Percentiles rank a stretch among this genome's conserved stretches.
These are phyloP conservation scores for Pemphigus obesinymphae DNA, from an alignment of 1,140 invertebrate genomes.

Conservation along the genomic window DNA sequence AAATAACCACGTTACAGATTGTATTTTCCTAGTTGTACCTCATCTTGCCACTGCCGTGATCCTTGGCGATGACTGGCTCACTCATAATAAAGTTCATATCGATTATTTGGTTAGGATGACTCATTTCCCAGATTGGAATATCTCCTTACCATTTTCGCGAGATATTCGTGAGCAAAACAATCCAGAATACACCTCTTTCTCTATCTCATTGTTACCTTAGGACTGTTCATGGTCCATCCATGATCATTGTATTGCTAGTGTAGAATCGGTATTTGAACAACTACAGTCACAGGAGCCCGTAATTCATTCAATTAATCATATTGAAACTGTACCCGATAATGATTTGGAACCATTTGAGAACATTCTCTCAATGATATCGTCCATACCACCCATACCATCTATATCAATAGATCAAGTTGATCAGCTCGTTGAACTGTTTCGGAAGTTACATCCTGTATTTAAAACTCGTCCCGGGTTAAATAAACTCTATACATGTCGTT, in stretches of 20 bases:
- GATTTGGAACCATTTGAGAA: neutral
- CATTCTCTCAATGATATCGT: no score
- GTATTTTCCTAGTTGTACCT: neutral
- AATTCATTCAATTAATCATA: no score
- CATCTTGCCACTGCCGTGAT: neutral
- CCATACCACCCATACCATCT: no score
- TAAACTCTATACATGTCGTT: neutral
- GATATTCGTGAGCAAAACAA: neutral
- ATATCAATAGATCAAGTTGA: no score
- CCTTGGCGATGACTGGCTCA: neutral
- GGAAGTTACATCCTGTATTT: neutral
- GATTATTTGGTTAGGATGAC: neutral
- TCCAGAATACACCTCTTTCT: no score
- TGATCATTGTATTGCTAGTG: neutral
- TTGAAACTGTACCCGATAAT: no score
- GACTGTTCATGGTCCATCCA: no score
- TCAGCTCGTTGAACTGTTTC: neutral
- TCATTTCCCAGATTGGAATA: neutral
- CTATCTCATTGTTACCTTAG: no score
- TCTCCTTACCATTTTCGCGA: neutral
- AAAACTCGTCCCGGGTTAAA: neutral
- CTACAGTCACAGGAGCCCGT: neutral
- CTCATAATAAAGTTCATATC: neutral
- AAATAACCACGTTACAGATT: neutral
- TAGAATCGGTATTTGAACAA: neutral